Evolutionary conservation across 2,113 vertebrate genomes (phyloP).

Genomic region (Anguilla rostrata): DNA sequence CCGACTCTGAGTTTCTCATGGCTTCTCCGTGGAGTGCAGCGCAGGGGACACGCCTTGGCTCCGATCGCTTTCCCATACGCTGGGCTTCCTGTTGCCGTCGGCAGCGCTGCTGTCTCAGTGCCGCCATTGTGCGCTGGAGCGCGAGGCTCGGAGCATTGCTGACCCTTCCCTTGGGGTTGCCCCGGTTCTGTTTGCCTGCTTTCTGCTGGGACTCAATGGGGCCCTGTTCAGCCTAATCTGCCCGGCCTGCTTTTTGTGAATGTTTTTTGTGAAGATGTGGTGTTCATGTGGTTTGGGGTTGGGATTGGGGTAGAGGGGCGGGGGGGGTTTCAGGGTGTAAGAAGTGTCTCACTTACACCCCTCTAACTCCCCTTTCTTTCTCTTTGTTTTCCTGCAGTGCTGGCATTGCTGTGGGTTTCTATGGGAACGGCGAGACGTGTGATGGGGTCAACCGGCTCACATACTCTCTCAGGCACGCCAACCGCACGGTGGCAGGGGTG

Average conservation of each 20-base stretch:
- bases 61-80: constrained; percentile 3
- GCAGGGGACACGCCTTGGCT: neutral
- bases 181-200: neutral
- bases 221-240: constrained; percentile 5
- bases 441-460: constrained; percentile 85
- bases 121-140: neutral
- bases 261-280: neutral
- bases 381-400: constrained; percentile 67
- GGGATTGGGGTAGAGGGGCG: neutral
- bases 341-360: neutral
- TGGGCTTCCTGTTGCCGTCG: neutral
- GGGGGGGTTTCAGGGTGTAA: neutral
- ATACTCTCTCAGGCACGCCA: constrained; percentile 90
- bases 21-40: neutral
- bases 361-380: neutral
- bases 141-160: neutral
- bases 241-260: neutral
- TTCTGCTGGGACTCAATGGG: neutral
- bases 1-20: neutral
- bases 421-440: constrained; percentile 91
- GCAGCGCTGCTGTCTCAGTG: neutral
- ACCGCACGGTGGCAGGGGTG: constrained; percentile 87
- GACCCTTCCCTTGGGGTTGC: neutral
- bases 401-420: constrained; percentile 93
- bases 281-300: neutral